Evolutionary conservation across 2,797 vertebrate species (phyloP), one percentile per base, ranked within the genome.

Genomic region (Oreochromis grahami): DNA sequence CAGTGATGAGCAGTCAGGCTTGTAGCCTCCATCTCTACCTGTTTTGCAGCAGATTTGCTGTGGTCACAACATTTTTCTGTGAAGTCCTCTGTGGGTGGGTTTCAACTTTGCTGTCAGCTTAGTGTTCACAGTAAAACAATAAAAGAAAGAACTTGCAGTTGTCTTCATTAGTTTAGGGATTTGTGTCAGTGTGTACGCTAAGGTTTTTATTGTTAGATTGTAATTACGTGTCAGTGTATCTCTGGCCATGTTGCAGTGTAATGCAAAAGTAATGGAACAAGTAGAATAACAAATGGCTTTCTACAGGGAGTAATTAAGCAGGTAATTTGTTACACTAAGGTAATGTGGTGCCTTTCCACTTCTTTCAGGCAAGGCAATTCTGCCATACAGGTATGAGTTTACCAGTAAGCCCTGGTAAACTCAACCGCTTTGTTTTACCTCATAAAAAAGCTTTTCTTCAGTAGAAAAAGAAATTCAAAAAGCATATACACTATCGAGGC

Each of bases 401-500:
- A 60, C 3, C 1, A 5, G 34, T 0, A 65, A 41, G 12, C 11
- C 34, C 2, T 0, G 7, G 2, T 68, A 68, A 68, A 68, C n/a
- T 68, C n/a, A 68, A 24, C n/a, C 0, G 1, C 0, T 5, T 65
- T 24, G 26, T 68, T 68, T 36, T 3, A 41, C 5, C 0, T 68
- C n/a, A 68, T 17, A 15, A 17, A 68, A 41, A 41, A 68, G 19
- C 12, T 9, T 68, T 14, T 41, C 63, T 41, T 41, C 6, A 68
- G n/a, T 13, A 24, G n/a, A 68, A 43, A 68, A 68, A 41, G 12
- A 41, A 41, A 65, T 11, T 0, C 0, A 63, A 56, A 14, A 38
- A 24, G n/a, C 2, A 65, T 41, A 41, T 24, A 24, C 19, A 41
- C 36, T 65, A 21, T 21, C 1, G 3, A 41, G 7, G 36, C 63